These are phyloP conservation scores for Picus viridis DNA, from an alignment of 2,797 vertebrate genomes.

Conservation along the genomic window DNA sequence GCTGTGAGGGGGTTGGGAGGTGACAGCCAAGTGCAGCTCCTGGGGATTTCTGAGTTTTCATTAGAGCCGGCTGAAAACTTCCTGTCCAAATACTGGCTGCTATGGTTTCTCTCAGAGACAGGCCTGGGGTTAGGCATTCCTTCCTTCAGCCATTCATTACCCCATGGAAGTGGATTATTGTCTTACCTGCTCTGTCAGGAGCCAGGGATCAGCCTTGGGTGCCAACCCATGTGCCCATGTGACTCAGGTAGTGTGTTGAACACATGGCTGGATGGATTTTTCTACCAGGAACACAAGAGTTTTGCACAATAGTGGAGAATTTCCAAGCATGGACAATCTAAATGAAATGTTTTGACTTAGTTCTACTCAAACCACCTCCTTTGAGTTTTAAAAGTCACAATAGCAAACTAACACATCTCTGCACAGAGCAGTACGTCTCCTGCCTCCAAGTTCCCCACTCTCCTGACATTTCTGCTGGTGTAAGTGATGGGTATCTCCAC, in stretches of 20 bases:
- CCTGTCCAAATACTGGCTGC: background rate
- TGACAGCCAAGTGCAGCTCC: background rate
- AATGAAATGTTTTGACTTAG: background rate
- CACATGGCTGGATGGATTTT: background rate
- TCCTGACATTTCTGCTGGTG: background rate
- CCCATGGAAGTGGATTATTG: background rate
- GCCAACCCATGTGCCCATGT: fast-evolving
- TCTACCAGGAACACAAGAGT: background rate
- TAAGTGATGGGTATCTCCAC: background rate
- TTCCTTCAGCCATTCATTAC: background rate
- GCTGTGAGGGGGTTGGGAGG: background rate
- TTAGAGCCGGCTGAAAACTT: background rate
- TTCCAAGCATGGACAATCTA: background rate
- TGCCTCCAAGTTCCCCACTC: background rate
- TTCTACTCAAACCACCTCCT: background rate
- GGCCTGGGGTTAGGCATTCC: background rate
- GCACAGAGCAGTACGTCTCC: background rate
- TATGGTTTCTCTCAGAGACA: background rate
- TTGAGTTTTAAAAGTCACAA: background rate
- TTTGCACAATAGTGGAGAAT: background rate
- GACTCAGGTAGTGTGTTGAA: background rate
- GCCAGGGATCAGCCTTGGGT: background rate
- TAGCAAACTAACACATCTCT: background rate
- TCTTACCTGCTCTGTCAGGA: fast-evolving
- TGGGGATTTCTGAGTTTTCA: background rate